Base-by-base conservation (phyloP, 2,113 vertebrate genomes). In the Ploceus nigricollis region DNA sequence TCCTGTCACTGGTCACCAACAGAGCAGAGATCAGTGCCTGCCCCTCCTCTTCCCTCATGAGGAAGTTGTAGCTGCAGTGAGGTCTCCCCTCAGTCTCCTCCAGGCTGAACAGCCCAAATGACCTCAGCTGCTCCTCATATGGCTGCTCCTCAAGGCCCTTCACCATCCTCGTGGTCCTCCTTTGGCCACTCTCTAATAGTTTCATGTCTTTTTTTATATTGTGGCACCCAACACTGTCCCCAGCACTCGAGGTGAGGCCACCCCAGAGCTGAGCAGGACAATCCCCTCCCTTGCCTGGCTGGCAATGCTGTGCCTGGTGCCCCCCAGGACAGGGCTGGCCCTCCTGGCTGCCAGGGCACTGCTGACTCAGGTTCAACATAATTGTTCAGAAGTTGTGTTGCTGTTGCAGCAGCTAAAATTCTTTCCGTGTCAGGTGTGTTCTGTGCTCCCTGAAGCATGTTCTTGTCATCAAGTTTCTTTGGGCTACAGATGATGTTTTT, bases 281-380 rank as follows among this genome's bases (percentile, higher is more conserved):
- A 33, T 73, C 9, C 48, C 57, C 48, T 45, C 57, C 27, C 58
- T 27, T 54, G 33, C 48, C 69, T 0, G 0, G 68, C 68, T 72
- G 81, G 13, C 0, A 2, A 37, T 63, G 57, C 39, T 84, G 57
- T 45, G 18, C 69, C 40, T 72, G 68, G 27, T 72, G 39, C 1
- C 0, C 30, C 27, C 48, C 48, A 64, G 48, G 48, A 28, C 28
- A 47, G 15, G 40, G 15, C 1, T 64, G 0, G 0, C 33, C 17
- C 22, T 9, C 39, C 27, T 53, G 39, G 40, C 33, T 84, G 57
- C 57, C 81, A 45, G 40, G 69, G 57, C 48, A 54, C 40, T 54
- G 48, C 40, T 39, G 48, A 0, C 6, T n/a, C n/a, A 10, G 0
- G 10, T 56, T 56, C 40, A 47, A 2, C 15, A n/a, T 73, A 65